These are phyloP conservation scores for Ectemnius continuus DNA, from an alignment of 2,888 invertebrate species.

Conservation along the genomic window DNA sequence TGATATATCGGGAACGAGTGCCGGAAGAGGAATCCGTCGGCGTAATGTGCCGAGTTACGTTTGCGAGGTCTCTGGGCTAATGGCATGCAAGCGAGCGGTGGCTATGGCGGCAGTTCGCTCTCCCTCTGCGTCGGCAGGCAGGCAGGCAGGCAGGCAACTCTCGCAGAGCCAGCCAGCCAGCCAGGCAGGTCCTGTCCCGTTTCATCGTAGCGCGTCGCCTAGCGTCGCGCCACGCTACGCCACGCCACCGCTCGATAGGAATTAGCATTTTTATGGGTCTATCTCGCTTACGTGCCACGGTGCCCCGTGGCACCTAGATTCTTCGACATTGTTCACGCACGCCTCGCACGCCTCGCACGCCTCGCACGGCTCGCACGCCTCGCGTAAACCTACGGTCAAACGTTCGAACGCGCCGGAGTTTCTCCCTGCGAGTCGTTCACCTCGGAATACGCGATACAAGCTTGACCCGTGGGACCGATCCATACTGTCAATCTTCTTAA, in stretches of 20 bases:
- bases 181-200: constrained; percentile 40
- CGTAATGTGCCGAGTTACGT: constrained; percentile 51
- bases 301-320: constrained; percentile 73
- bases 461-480: not conserved
- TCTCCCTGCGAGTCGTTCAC: constrained; percentile 33
- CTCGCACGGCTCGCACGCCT: constrained; percentile 48
- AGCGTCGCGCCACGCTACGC: constrained; percentile 52
- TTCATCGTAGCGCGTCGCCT: not conserved
- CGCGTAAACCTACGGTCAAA: constrained; percentile 36
- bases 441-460: constrained; percentile 19
- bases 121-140: constrained; percentile 48
- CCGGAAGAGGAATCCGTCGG: constrained; percentile 25
- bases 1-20: not conserved
- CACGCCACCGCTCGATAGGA: constrained; percentile 74
- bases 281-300: constrained; percentile 75
- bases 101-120: constrained; percentile 61
- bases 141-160: constrained; percentile 10
- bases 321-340: constrained; percentile 70
- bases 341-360: constrained; percentile 49
- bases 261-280: constrained; percentile 79
- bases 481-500: not conserved
- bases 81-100: constrained; percentile 74
- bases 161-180: constrained; percentile 43
- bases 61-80: constrained; percentile 77
- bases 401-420: constrained; percentile 23